phyloP scores from a whole-genome alignment of 2,113 vertebrate species.

The Equus quagga region DNA sequence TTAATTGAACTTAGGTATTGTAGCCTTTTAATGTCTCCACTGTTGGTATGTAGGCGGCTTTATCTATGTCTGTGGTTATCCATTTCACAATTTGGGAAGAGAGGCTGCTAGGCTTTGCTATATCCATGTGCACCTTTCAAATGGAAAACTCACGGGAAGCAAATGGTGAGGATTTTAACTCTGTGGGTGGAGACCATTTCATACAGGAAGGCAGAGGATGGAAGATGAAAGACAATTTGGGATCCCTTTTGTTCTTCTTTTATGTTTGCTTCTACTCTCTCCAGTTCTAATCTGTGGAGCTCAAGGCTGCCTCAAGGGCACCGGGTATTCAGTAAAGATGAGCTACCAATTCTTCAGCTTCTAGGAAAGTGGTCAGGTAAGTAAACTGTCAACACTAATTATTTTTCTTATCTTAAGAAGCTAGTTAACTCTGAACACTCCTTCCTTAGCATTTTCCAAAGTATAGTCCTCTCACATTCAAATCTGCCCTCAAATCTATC shows the following conservation, averaged over 20 bases:
- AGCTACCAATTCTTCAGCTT: slow-evolving; percentile 45
- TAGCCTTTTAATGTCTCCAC: not conserved
- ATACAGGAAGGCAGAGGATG: not conserved
- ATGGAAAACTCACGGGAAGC: slow-evolving; percentile 29
- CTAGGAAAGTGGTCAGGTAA: slow-evolving; percentile 13
- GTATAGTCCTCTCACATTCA: slow-evolving; percentile 38
- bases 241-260: slow-evolving; percentile 26
- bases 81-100: not conserved
- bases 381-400: slow-evolving; percentile 54
- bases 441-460: slow-evolving; percentile 51
- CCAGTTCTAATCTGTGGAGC: not conserved
- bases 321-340: slow-evolving; percentile 21
- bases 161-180: not conserved
- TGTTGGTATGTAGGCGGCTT: not conserved
- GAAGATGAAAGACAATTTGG: slow-evolving; percentile 13
- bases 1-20: not conserved
- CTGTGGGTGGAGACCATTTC: not conserved
- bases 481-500: slow-evolving; percentile 54
- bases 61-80: not conserved
- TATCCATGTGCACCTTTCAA: not conserved
- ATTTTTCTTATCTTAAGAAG: slow-evolving; percentile 60
- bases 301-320: not conserved
- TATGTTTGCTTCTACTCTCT: slow-evolving; percentile 32
- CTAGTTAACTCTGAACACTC: slow-evolving; percentile 29
- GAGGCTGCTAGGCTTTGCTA: not conserved